Evolutionary conservation across 2,797 vertebrate genomes (phyloP), one percentile per base, ranked within the genome.

Genomic region (Halcyon smyrnensis): DNA sequence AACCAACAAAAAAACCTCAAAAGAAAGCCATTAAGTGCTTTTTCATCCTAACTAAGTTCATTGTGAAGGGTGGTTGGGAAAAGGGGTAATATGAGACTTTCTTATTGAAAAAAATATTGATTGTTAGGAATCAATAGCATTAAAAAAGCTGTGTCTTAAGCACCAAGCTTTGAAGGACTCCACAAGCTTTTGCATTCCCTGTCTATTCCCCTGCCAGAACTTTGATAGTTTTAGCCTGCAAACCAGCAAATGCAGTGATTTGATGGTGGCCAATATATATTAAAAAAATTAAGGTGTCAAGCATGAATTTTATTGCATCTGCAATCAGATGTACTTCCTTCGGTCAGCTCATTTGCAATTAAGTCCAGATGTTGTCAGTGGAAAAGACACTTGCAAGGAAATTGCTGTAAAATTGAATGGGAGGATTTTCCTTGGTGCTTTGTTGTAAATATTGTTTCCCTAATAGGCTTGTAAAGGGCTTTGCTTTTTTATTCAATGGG

Each of bases 81-180:
- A 74, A 95, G 74, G 87, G 91, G 89, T 92, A 96, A 97, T 89
- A 89, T 62, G 96, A 97, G 95, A 78, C 91, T 96, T 95, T 91
- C 89, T 95, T 96, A 97, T 96, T 95, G 95, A 96, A 93, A 92
- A 96, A 97, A 91, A 53, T 87, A 98, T 98, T 14, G 97, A 97
- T 97, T 86, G 93, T 78, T 83, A 89, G 87, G 80, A 83, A 97
- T 97, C 94, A 18, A 97, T 98, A 87, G 76, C 95, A 75, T 98
- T 89, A 92, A 97, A 97, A 97, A 97, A 97, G 96, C 85, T 82
- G 90, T 84, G 95, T 97, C 96, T 96, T 96, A 96, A 93, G 86
- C 56, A 50, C 78, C 84, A 91, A 69, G 93, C 97, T 95, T 96
- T 95, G 96, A 96, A 97, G 95, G 95, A 92, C 93, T 94, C 92